phyloP scores from a whole-genome alignment of 2,888 invertebrate genomes.

The Xanthorhoe spadicearia region DNA sequence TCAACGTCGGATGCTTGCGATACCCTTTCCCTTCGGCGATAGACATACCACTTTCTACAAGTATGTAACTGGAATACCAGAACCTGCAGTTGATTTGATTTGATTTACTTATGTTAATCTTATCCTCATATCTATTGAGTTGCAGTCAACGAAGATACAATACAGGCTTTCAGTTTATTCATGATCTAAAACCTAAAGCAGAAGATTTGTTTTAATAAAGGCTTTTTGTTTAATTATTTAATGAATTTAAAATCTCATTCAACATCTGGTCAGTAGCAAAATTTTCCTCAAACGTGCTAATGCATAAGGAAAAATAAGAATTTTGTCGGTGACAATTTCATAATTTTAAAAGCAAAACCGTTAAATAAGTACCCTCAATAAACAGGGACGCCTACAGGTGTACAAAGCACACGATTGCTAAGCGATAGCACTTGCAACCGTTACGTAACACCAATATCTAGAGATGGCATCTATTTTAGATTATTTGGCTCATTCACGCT shows the following conservation, averaged over 20 bases:
- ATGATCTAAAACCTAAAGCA: no score
- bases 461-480: conserved; percentile 42
- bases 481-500: conserved; percentile 39
- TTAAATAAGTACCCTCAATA: not conserved
- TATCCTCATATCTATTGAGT: not conserved
- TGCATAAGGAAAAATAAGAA: no score
- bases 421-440: conserved; percentile 44
- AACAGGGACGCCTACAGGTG: not conserved
- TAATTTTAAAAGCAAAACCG: not conserved
- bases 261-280: no score
- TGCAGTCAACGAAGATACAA: not conserved
- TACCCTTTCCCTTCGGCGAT: conserved; percentile 56
- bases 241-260: no score
- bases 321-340: no score
- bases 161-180: not conserved
- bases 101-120: not conserved
- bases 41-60: conserved; percentile 60
- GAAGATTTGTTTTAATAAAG: no score
- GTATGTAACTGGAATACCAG: conserved; percentile 52
- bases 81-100: conserved; percentile 5
- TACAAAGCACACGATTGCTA: not conserved
- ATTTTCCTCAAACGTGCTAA: no score
- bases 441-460: conserved; percentile 52
- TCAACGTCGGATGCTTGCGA: conserved; percentile 50
- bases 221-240: no score